These are phyloP conservation scores for Enoplosus armatus DNA, from an alignment of 2,797 vertebrate species.

Conservation along the genomic window DNA sequence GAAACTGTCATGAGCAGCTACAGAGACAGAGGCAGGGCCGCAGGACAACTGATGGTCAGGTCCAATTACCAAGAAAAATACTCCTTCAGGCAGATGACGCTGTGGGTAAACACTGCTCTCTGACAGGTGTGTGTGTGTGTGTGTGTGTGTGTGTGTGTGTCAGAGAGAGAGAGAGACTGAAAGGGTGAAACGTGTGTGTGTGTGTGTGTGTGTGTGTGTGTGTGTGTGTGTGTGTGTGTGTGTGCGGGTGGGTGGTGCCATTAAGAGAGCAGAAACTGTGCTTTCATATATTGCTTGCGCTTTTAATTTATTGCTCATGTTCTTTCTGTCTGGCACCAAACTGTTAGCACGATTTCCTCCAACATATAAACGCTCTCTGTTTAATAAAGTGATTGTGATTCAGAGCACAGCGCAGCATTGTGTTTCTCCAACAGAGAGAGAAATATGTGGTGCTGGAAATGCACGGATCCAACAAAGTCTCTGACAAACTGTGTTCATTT, in stretches of 20 bases:
- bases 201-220: constrained; percentile 1
- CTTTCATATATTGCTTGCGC: constrained; percentile 38
- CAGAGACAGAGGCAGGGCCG: constrained; percentile 36
- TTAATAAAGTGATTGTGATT: constrained; percentile 55
- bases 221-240: not conserved
- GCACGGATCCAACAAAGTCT: not conserved
- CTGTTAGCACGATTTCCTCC: constrained; percentile 34
- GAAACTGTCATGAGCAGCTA: constrained; percentile 2
- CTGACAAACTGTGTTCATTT: constrained; percentile 6
- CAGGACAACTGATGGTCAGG: constrained; percentile 66
- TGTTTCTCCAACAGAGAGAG: constrained; percentile 35
- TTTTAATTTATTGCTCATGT: constrained; percentile 55
- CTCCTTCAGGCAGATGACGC: constrained; percentile 60
- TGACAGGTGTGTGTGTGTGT: constrained; percentile 59
- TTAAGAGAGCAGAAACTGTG: constrained; percentile 28
- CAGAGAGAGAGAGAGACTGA: not conserved
- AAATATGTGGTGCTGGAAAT: not conserved
- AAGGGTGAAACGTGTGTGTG: not conserved
- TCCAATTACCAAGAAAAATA: constrained; percentile 73
- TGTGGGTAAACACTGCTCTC: constrained; percentile 54
- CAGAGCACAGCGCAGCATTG: constrained; percentile 38
- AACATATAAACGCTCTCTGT: constrained; percentile 38
- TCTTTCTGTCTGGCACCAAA: constrained; percentile 54
- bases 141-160: constrained; percentile 22
- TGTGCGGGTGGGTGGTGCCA: constrained; percentile 7